Percentiles rank a stretch among this genome's conserved stretches.
phyloP scores from a whole-genome alignment of 2,888 invertebrate genomes.

The Trissolcus brochymenae region DNA sequence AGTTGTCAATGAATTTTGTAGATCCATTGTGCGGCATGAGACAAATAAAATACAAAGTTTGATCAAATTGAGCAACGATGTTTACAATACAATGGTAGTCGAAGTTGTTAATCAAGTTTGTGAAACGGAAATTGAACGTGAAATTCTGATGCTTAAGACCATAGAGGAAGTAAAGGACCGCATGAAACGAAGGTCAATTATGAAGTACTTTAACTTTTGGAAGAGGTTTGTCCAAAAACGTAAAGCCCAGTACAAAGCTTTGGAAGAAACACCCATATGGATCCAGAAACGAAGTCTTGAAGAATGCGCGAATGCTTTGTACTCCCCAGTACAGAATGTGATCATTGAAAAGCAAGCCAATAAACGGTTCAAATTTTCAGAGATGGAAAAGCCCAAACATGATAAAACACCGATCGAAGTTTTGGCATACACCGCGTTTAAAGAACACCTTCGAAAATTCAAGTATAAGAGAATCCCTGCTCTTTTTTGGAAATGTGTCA shows the following conservation, averaged over 20 bases:
- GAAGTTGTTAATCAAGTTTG: conserved; percentile 70
- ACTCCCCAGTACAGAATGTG: conserved; percentile 75
- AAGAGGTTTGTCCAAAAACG: conserved; percentile 73
- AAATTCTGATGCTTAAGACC: conserved; percentile 70
- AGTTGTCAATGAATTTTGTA: conserved; percentile 60
- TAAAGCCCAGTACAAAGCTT: conserved; percentile 77
- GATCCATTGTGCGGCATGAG: conserved; percentile 2
- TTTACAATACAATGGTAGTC: conserved; percentile 61
- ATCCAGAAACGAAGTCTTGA: conserved; percentile 74
- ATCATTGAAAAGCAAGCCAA: conserved; percentile 76
- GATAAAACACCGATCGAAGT: conserved; percentile 76
- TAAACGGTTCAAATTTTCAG: conserved; percentile 64
- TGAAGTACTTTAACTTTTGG: conserved; percentile 77
- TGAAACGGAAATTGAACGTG: conserved; percentile 70
- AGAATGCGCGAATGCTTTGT: conserved; percentile 76
- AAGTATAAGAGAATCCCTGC: conserved; percentile 76
- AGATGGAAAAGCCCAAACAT: conserved; percentile 11
- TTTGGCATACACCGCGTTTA: conserved; percentile 77
- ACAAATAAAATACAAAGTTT: conserved; percentile 61
- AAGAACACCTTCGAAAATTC: conserved; percentile 77
- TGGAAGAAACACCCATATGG: conserved; percentile 79
- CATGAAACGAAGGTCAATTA: conserved; percentile 70
- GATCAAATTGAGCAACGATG: conserved; percentile 54
- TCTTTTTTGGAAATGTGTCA: conserved; percentile 81
- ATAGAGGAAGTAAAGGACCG: conserved; percentile 73